A percentile compares a stretch with the other conserved stretches of the same genome.
Evolutionary conservation across 2,888 invertebrate species (phyloP).

Genomic region (Sericinus montela): DNA sequence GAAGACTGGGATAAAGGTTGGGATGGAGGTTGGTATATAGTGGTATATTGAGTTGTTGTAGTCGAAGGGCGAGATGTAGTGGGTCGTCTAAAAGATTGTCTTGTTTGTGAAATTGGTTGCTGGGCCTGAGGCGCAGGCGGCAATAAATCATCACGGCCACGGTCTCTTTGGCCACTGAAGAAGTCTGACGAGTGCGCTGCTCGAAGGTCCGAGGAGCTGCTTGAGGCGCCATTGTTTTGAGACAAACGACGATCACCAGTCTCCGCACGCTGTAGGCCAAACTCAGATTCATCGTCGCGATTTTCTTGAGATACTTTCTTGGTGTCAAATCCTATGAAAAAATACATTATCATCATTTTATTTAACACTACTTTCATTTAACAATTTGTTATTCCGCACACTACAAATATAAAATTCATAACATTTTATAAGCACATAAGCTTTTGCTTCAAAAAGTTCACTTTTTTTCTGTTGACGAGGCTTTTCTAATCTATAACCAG

Average conservation of each 20-base stretch:
- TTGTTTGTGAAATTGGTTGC: conserved; percentile 34
- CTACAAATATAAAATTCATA: too few relatives aligned
- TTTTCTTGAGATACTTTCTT: conserved; percentile 72
- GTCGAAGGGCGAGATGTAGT: conserved; percentile 61
- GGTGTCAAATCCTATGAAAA: conserved; percentile 79
- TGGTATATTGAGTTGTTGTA: conserved; percentile 40
- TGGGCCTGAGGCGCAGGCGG: conserved; percentile 25
- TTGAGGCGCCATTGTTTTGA: conserved; percentile 41
- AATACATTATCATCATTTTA: neutral
- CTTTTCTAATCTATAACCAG: too few relatives aligned
- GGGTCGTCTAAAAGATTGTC: conserved; percentile 55
- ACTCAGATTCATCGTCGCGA: conserved; percentile 85
- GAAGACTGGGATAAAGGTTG: conserved; percentile 30
- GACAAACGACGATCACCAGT: conserved; percentile 76
- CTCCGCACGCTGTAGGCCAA: conserved; percentile 86
- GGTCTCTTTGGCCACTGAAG: conserved; percentile 79
- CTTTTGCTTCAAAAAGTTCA: too few relatives aligned
- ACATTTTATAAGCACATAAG: too few relatives aligned
- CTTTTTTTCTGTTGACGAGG: too few relatives aligned
- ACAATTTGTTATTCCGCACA: too few relatives aligned
- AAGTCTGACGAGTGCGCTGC: conserved; percentile 88
- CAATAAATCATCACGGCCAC: conserved; percentile 61
- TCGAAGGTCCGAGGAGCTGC: conserved; percentile 80
- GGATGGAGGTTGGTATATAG: conserved; percentile 31
- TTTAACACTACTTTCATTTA: too few relatives aligned